Evolutionary conservation across 2,888 invertebrate genomes (phyloP).

Genomic region (Sarcophaga caerulescens): DNA sequence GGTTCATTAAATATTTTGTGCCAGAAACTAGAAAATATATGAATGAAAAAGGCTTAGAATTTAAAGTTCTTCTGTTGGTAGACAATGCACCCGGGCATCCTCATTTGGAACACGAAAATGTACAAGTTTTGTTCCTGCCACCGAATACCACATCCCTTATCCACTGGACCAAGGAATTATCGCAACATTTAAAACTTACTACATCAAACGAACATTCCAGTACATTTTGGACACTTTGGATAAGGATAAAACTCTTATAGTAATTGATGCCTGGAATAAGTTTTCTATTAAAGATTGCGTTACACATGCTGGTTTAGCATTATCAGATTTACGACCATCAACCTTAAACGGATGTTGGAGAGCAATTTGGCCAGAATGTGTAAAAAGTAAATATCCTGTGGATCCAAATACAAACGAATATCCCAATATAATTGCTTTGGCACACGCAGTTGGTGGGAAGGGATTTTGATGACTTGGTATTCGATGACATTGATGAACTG

Average conservation of each 20-base stretch:
- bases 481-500: constrained; percentile 71
- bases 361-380: constrained; percentile 71
- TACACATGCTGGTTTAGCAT: constrained; percentile 62
- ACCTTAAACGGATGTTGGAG: constrained; percentile 71
- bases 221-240: constrained; percentile 57
- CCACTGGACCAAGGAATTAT: constrained; percentile 71
- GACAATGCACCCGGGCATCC: too few species aligned
- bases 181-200: constrained; percentile 60
- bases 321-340: constrained; percentile 68
- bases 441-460: constrained; percentile 68
- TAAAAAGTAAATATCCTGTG: constrained; percentile 70
- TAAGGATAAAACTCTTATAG: constrained; percentile 63
- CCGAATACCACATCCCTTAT: constrained; percentile 73
- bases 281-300: constrained; percentile 63
- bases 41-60: too few species aligned
- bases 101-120: constrained; percentile 64
- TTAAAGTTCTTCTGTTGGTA: not conserved
- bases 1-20: too few species aligned
- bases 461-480: constrained; percentile 72
- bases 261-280: constrained; percentile 70
- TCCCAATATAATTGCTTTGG: constrained; percentile 69
- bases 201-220: constrained; percentile 59
- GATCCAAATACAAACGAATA: constrained; percentile 69
- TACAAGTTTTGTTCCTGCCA: constrained; percentile 71
- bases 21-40: too few species aligned